Evolutionary conservation across 2,888 invertebrate species (phyloP), one percentile per base, ranked within the genome.

Genomic region (Podabrus alpinus): DNA sequence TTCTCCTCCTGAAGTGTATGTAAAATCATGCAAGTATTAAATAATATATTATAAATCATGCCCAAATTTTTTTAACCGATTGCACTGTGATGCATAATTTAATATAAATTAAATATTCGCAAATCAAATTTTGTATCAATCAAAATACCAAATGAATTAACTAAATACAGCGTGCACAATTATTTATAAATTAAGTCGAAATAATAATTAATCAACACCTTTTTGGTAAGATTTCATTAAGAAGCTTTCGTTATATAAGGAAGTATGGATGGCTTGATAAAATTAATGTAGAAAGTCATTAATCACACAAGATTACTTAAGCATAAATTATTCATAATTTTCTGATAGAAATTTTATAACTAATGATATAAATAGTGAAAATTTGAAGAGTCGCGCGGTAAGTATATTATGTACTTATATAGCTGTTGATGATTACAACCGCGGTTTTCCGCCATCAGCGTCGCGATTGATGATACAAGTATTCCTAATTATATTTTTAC

Each of bases 151-250:
- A 25, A 45, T 45, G 2, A n/a, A 45, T 45, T 45, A n/a, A 45
- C 7, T n/a, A 10, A 25, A 25, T 25, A 10, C 16, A 60, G 61
- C 15, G 16, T 16, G 10, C 19, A 1, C 62, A 64, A 64, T 64
- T 64, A 64, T 64, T 64, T 64, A 19, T 64, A 64, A 64, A 64
- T 64, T 64, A 64, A 64, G n/a, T 19, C 62, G 21, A 64, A 64
- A 64, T 64, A 61, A 64, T 64, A 64, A 64, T 64, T 64, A 64
- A 19, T 64, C 62, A 64, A 64, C 62, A 64, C 62, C 62, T 64
- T 21, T 64, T 21, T 17, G n/a, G 13, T 64, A 15, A 16, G 17
- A 19, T 64, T 64, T 64, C 21, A 21, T 21, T 64, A 64, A 64
- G 21, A 19, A 64, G 62, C 21, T 61, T 61, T 45, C 45, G 45